Conservation (phyloP, 2,113 vertebrate species). For the Rhineura floridana region DNA sequence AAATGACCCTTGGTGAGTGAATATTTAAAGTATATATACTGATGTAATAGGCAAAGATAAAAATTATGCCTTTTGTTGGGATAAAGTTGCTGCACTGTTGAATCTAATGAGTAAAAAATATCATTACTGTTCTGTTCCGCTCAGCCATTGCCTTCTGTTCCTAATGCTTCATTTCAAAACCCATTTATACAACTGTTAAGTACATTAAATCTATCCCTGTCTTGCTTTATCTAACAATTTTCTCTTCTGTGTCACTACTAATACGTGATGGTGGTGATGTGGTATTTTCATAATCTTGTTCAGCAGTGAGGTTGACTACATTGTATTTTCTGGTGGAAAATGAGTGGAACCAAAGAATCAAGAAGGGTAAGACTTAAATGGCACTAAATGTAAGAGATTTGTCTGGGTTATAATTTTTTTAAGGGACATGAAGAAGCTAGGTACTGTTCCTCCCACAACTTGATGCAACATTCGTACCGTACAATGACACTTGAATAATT, state of each 20-base stretch:
- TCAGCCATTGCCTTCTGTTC: not conserved
- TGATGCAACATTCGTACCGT: not conserved
- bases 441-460: not conserved
- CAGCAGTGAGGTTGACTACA: not conserved
- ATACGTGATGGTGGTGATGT: not conserved
- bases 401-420: not conserved
- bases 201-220: not conserved
- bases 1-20: not conserved
- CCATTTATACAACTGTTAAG: slow-evolving; percentile 24
- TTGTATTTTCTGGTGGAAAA: not conserved
- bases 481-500: not conserved
- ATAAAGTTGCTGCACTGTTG: not conserved
- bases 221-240: slow-evolving; percentile 6
- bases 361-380: not conserved
- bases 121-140: not conserved
- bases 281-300: slow-evolving; percentile 16
- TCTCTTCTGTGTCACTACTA: slow-evolving; percentile 1
- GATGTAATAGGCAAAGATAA: not conserved
- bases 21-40: not conserved
- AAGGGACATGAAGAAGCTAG: not conserved
- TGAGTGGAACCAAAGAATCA: not conserved
- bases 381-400: not conserved
- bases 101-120: not conserved
- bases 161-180: slow-evolving; percentile 17
- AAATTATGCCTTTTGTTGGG: not conserved